phyloP scores from a whole-genome alignment of 1,140 invertebrate genomes.

The Teleopsis dalmanni region DNA sequence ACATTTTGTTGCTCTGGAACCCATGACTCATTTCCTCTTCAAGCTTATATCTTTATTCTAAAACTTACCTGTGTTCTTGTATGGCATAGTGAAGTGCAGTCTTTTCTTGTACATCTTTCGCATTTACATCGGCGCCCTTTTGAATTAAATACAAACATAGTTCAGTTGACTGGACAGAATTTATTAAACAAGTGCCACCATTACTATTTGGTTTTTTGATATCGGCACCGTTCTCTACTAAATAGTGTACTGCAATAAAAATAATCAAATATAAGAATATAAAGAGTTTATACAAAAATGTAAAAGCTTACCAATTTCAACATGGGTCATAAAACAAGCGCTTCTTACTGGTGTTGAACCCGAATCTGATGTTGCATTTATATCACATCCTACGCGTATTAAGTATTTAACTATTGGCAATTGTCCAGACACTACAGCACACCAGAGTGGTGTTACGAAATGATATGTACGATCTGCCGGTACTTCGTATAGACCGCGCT shows the following conservation, averaged over 20 bases:
- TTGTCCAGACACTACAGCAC: constrained; percentile 81
- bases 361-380: constrained; percentile 77
- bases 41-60: background rate
- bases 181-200: constrained; percentile 89
- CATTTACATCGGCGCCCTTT: constrained; percentile 74
- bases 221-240: constrained; percentile 79
- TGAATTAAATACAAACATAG: constrained; percentile 74
- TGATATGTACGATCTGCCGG: constrained; percentile 66
- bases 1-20: too few relatives aligned
- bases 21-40: too few relatives aligned
- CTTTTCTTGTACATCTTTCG: constrained; percentile 82
- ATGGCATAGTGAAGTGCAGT: constrained; percentile 91
- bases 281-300: background rate
- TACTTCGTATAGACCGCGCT: constrained; percentile 69
- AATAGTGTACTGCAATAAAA: constrained; percentile 55
- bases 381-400: constrained; percentile 70
- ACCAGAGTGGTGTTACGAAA: constrained; percentile 85
- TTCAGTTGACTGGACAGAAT: constrained; percentile 78
- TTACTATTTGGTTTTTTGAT: constrained; percentile 82
- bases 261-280: background rate
- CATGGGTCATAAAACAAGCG: constrained; percentile 89
- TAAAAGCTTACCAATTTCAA: constrained; percentile 56
- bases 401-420: constrained; percentile 70
- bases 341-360: constrained; percentile 79
- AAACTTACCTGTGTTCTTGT: constrained; percentile 64